phyloP scores from a whole-genome alignment of 2,888 invertebrate genomes.

The Boloria selene region DNA sequence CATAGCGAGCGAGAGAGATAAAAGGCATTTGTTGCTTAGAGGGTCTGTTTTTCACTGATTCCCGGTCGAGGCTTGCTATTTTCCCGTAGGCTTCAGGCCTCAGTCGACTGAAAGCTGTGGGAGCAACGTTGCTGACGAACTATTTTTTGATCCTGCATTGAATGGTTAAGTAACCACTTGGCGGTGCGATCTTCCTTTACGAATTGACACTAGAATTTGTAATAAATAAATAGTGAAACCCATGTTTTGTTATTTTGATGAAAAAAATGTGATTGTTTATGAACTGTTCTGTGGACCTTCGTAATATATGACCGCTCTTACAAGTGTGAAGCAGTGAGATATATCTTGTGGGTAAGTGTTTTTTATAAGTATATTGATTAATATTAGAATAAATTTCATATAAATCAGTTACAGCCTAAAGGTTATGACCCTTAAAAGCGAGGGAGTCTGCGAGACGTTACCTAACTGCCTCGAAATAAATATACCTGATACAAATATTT shows the following conservation, averaged over 20 bases:
- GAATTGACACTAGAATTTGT: slow-evolving; percentile 44
- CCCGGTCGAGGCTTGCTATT: slow-evolving; percentile 76
- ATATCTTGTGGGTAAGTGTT: slow-evolving; percentile 55
- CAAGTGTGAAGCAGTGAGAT: slow-evolving; percentile 40
- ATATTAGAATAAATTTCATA: slow-evolving; percentile 60
- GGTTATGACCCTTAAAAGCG: slow-evolving; percentile 64
- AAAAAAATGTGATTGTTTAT: slow-evolving; percentile 30
- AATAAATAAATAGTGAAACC: slow-evolving; percentile 40
- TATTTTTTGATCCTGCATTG: slow-evolving; percentile 54
- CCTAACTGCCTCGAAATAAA: slow-evolving; percentile 56
- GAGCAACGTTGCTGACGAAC: slow-evolving; percentile 45
- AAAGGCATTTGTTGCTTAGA: slow-evolving; percentile 39
- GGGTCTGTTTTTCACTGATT: slow-evolving; percentile 62
- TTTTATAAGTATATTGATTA: slow-evolving; percentile 56
- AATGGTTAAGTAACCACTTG: slow-evolving; percentile 72
- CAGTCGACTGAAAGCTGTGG: slow-evolving; percentile 65
- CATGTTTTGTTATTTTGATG: slow-evolving; percentile 39
- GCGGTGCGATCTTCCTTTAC: slow-evolving; percentile 40
- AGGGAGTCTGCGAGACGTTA: slow-evolving; percentile 59
- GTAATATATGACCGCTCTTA: slow-evolving; percentile 33
- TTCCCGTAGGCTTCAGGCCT: slow-evolving; percentile 73
- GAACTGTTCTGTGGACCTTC: slow-evolving; percentile 32
- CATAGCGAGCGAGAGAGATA: slow-evolving; percentile 57
- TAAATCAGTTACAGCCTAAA: slow-evolving; percentile 54
- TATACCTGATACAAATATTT: slow-evolving; percentile 30